phyloP scores from a whole-genome alignment of 2,113 vertebrate species.

The Acanthochromis polyacanthus region DNA sequence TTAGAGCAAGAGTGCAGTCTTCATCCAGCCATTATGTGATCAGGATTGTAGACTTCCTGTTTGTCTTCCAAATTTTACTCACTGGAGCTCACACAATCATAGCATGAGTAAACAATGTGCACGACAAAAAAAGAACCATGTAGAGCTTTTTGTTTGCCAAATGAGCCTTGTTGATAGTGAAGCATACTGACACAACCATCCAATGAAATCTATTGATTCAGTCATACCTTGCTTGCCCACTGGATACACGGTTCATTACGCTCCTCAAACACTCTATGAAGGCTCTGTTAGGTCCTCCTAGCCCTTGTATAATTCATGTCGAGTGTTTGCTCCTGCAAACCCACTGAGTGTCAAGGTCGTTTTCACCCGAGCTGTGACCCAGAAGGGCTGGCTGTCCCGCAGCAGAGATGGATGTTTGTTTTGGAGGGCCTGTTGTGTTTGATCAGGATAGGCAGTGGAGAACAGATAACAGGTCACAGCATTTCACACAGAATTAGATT shows the following conservation, averaged over 20 bases:
- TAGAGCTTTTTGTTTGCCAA: slow-evolving; percentile 15
- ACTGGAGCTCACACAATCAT: slow-evolving; percentile 1
- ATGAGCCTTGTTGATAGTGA: slow-evolving; percentile 36
- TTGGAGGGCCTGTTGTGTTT: slow-evolving; percentile 68
- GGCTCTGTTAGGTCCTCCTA: slow-evolving; percentile 43
- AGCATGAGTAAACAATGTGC: slow-evolving; percentile 17
- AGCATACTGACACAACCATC: slow-evolving; percentile 13
- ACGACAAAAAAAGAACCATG: slow-evolving; percentile 6
- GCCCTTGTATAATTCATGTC: slow-evolving; percentile 55
- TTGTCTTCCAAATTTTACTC: neutral
- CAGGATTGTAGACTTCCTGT: slow-evolving; percentile 18
- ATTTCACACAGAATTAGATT: no score
- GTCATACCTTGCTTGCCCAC: slow-evolving; percentile 43
- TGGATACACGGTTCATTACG: slow-evolving; percentile 35
- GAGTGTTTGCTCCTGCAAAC: slow-evolving; percentile 40
- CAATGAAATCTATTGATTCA: slow-evolving; percentile 57
- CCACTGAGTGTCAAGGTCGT: slow-evolving; percentile 61
- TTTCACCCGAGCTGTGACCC: slow-evolving; percentile 62
- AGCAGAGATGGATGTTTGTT: slow-evolving; percentile 68
- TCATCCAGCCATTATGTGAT: slow-evolving; percentile 23
- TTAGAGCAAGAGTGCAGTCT: slow-evolving; percentile 28
- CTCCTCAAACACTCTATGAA: slow-evolving; percentile 58
- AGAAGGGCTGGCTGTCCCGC: slow-evolving; percentile 54
- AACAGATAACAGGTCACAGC: slow-evolving; percentile 55
- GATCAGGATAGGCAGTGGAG: slow-evolving; percentile 61